A percentile compares a stretch with the other conserved stretches of the same genome.
Conservation (phyloP, 2,113 vertebrate genomes). For the Miniopterus natalensis region DNA sequence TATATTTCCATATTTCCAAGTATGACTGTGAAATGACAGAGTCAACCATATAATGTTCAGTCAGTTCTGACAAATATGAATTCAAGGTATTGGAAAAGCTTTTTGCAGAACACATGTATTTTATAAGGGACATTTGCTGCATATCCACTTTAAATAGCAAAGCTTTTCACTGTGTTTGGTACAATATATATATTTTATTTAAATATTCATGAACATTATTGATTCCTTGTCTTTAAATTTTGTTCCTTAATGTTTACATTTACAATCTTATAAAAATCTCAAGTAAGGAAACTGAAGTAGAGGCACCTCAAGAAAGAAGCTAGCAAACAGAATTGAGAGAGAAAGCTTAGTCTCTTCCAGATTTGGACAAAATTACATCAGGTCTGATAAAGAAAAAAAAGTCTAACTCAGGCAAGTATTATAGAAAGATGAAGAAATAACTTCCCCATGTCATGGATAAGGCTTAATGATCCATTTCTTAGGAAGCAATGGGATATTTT, state of each 20-base stretch:
- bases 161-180: neutral
- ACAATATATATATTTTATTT: neutral
- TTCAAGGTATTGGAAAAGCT: neutral
- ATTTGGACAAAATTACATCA: neutral
- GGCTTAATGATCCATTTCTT: constrained; percentile 44
- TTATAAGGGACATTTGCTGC: constrained; percentile 8
- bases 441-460: neutral
- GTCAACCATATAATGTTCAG: neutral
- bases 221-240: neutral
- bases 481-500: constrained; percentile 50
- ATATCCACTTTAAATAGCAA: neutral
- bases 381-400: neutral
- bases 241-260: neutral
- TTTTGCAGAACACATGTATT: neutral
- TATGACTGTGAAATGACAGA: neutral
- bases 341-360: neutral
- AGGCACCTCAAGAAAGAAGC: neutral
- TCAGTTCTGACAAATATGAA: neutral
- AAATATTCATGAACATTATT: constrained; percentile 7
- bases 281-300: neutral
- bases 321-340: neutral
- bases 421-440: neutral
- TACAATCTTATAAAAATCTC: constrained; percentile 23
- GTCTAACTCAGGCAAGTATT: neutral
- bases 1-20: neutral